Conservation (phyloP, 2,888 invertebrate species). For the Agrotis ipsilon region DNA sequence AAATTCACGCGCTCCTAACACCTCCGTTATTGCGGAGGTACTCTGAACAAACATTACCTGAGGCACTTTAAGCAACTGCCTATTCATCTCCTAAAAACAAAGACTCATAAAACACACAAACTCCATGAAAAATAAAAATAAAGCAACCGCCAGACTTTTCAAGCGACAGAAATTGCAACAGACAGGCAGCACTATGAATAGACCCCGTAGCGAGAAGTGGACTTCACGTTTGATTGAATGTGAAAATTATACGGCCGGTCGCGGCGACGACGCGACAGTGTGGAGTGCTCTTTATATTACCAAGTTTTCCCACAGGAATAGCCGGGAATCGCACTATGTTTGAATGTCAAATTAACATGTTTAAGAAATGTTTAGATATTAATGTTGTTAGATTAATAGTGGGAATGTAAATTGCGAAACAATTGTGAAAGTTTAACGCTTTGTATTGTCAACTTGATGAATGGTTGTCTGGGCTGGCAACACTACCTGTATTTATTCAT, state of each 20-base stretch:
- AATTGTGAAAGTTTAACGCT: constrained; percentile 30
- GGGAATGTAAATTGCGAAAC: constrained; percentile 40
- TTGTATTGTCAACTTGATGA: constrained; percentile 41
- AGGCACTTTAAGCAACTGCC: constrained; percentile 37
- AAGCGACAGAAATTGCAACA: constrained; percentile 51
- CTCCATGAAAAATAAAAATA: constrained; percentile 49
- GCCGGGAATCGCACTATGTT: constrained; percentile 55
- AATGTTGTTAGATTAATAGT: constrained; percentile 47
- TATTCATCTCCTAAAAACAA: constrained; percentile 51
- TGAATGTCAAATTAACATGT: constrained; percentile 64
- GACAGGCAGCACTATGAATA: constrained; percentile 74
- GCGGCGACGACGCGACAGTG: constrained; percentile 61
- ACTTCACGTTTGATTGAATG: constrained; percentile 82
- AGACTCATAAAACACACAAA: constrained; percentile 47
- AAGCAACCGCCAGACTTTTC: constrained; percentile 45
- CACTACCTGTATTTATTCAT: constrained; percentile 19
- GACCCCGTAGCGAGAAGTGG: constrained; percentile 71
- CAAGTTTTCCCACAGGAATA: constrained; percentile 67
- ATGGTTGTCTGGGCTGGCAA: constrained; percentile 26
- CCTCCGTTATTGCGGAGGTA: constrained; percentile 24
- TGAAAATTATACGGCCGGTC: constrained; percentile 80
- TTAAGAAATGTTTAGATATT: constrained; percentile 52
- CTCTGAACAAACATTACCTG: constrained; percentile 26
- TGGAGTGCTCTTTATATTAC: constrained; percentile 63
- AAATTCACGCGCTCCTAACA: constrained; percentile 24